These are phyloP conservation scores for Monomorium pharaonis DNA, from an alignment of 1,140 invertebrate species.

Conservation along the genomic window DNA sequence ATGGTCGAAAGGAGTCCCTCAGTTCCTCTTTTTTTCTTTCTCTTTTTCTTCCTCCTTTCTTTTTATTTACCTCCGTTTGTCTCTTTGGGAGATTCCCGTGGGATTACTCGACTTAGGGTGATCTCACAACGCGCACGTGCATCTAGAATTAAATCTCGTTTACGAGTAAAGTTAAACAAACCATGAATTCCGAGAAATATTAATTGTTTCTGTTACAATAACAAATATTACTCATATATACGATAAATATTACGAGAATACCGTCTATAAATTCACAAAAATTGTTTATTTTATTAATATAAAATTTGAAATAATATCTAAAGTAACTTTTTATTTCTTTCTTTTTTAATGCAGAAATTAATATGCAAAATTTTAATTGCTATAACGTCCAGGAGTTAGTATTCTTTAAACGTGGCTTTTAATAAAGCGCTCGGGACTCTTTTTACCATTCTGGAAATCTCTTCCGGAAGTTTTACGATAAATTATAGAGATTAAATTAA, in stretches of 20 bases:
- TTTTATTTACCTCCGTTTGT: slow-evolving; percentile 9
- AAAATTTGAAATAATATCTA: not conserved
- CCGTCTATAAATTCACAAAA: not conserved
- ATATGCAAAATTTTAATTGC: not conserved
- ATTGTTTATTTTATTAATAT: not conserved
- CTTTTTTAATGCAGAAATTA: not conserved
- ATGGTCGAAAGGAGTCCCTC: slow-evolving; percentile 39
- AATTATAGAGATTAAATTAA: slow-evolving; percentile 22
- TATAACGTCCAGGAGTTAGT: not conserved
- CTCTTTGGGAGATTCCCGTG: slow-evolving; percentile 52
- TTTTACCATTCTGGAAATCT: not conserved
- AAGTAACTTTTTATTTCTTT: not conserved
- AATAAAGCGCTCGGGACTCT: not conserved
- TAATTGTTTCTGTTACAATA: not conserved
- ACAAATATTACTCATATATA: not conserved
- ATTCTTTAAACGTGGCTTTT: slow-evolving; percentile 11
- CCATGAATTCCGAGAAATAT: not conserved
- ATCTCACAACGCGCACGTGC: not conserved
- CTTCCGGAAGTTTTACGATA: not conserved
- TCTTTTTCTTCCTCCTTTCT: not conserved
- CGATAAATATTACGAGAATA: not conserved
- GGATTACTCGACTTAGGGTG: slow-evolving; percentile 46
- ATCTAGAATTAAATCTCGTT: slow-evolving; percentile 12
- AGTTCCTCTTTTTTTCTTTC: not conserved
- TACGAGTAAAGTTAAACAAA: not conserved